Evolutionary conservation across 2,888 invertebrate genomes (phyloP), one percentile per base, ranked within the genome.

Genomic region (Microplitis deprimator): DNA sequence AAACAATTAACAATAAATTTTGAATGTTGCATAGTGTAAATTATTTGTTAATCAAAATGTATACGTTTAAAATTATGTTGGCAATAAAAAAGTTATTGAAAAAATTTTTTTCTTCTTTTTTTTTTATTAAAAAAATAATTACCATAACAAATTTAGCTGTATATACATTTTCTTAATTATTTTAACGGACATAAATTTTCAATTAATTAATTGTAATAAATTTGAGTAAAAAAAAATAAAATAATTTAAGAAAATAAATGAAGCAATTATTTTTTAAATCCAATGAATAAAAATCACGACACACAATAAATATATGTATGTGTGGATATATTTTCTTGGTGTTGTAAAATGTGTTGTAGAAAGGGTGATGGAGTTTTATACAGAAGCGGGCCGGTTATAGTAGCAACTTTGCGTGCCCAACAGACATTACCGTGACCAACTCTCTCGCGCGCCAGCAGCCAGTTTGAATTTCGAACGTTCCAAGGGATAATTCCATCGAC

Each of bases 391-490:
- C 77, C 79, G 74, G 71, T 75, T 75, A 61, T 73, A 80, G 79
- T 79, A 74, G 80, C 77, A 73, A 50, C 79, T 76, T 82, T 80
- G 82, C 82, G 82, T 82, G 82, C 82, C 80, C 79, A 79, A 77
- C 79, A 75, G 79, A 79, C 79, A 82, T 82, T 82, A 82, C 79
- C 81, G 77, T 68, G 50, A 65, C 61, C 64, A 68, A 69, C 68
- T 80, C 61, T 81, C 82, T 88, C 84, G 87, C 87, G 87, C 87
- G 87, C 85, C 85, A 86, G 85, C 86, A 88, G 84, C 85, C 86
- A 86, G 88, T 87, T 89, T 86, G 87, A 88, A 87, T 88, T 89
- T 89, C 87, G 86, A 87, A 86, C 84, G 85, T 85, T 86, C 83
- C 84, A 82, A 85, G 84, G 81, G 86, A 86, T 88, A 88, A 89